Percentiles rank a stretch among this genome's conserved stretches.
Conservation (phyloP, 2,888 invertebrate species). For the Dasysyrphus tricinctus region DNA sequence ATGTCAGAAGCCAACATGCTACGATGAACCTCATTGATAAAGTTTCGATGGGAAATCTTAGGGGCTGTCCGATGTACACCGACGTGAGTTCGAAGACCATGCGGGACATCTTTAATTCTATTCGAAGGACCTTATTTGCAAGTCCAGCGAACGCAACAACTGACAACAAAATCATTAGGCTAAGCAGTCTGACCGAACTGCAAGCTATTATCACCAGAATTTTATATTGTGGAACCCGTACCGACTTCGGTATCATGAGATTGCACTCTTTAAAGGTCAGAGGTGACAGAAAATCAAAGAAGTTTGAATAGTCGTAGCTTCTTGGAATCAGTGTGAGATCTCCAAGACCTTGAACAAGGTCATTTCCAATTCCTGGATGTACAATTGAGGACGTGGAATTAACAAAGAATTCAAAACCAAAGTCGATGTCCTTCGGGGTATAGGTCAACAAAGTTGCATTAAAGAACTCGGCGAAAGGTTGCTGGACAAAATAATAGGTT, state of each 20-base stretch:
- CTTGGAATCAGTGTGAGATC: slow-evolving; percentile 31
- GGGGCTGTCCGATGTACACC: slow-evolving; percentile 52
- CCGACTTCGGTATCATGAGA: slow-evolving; percentile 57
- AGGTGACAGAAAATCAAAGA: slow-evolving; percentile 55
- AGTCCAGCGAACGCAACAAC: slow-evolving; percentile 19
- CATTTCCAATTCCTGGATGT: slow-evolving; percentile 52
- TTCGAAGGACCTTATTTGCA: slow-evolving; percentile 28
- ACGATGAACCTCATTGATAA: slow-evolving; percentile 46
- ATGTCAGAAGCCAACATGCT: slow-evolving; percentile 49
- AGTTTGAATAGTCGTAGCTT: slow-evolving; percentile 37
- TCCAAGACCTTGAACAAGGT: slow-evolving; percentile 34
- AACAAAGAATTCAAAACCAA: slow-evolving; percentile 51
- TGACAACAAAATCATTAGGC: not conserved
- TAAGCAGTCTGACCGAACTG: slow-evolving; percentile 45
- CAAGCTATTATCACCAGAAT: slow-evolving; percentile 35
- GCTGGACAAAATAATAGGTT: not conserved
- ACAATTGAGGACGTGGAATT: slow-evolving; percentile 49
- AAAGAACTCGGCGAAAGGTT: slow-evolving; percentile 46
- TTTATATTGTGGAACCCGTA: slow-evolving; percentile 51
- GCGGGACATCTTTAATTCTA: slow-evolving; percentile 21
- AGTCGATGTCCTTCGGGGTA: slow-evolving; percentile 6
- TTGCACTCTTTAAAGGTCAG: slow-evolving; percentile 37
- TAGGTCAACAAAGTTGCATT: slow-evolving; percentile 46
- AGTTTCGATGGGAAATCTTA: slow-evolving; percentile 29
- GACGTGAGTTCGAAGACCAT: slow-evolving; percentile 45